Conservation (phyloP, 1,140 invertebrate species). For the Branchinecta lynchi region DNA sequence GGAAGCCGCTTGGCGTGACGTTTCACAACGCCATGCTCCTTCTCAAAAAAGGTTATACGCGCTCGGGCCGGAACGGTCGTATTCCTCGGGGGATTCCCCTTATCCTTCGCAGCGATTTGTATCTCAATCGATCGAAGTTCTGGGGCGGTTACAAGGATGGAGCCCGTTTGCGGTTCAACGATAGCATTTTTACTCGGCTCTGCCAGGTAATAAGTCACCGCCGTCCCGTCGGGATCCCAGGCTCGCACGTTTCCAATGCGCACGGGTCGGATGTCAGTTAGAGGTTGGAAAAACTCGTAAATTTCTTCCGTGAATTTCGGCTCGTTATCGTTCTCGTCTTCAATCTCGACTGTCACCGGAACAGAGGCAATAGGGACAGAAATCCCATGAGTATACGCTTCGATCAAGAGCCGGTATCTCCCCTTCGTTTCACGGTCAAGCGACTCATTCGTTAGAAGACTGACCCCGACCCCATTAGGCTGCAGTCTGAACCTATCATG, state of each 20-base stretch:
- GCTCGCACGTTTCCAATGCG: conserved; percentile 64
- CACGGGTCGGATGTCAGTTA: conserved; percentile 51
- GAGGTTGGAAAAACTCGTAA: conserved; percentile 54
- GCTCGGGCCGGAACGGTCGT: conserved; percentile 32
- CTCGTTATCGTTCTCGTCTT: conserved; percentile 79
- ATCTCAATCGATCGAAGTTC: conserved; percentile 38
- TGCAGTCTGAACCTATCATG: conserved; percentile 23
- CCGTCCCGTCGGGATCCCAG: conserved; percentile 69
- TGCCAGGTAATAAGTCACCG: conserved; percentile 61
- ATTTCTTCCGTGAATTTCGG: conserved; percentile 58
- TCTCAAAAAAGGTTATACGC: conserved; percentile 25
- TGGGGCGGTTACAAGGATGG: conserved; percentile 55
- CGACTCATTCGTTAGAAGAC: conserved; percentile 47
- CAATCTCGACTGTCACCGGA: conserved; percentile 50
- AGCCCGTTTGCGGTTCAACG: conserved; percentile 78
- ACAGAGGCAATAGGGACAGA: conserved; percentile 50
- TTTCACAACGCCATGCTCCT: conserved; percentile 40
- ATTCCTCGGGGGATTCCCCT: conserved; percentile 32
- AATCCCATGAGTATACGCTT: conserved; percentile 53
- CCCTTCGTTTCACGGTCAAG: conserved; percentile 53
- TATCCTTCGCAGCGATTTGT: conserved; percentile 60
- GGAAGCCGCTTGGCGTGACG: conserved; percentile 47
- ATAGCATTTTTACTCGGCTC: conserved; percentile 59
- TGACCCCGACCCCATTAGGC: conserved; percentile 40
- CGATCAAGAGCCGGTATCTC: conserved; percentile 51